phyloP scores from a whole-genome alignment of 2,888 invertebrate species.

The Volucella inflata region DNA sequence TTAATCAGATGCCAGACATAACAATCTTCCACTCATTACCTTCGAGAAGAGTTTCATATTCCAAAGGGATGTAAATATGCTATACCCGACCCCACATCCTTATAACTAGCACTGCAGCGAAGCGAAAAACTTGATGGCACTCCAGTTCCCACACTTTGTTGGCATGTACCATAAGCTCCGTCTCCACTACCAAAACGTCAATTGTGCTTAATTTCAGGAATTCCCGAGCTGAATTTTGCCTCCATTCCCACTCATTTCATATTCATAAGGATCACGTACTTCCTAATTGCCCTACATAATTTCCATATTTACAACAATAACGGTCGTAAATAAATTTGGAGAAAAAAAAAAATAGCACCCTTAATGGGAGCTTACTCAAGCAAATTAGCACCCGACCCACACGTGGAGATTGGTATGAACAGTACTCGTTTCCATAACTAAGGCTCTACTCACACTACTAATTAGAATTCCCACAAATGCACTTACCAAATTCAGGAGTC shows the following conservation, averaged over 20 bases:
- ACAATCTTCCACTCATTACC: constrained; percentile 47
- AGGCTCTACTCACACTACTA: not conserved
- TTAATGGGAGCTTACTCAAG: constrained; percentile 41
- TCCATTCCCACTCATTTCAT: constrained; percentile 46
- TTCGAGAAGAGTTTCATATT: not conserved
- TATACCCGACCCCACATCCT: constrained; percentile 1
- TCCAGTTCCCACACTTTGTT: constrained; percentile 39
- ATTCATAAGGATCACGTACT: constrained; percentile 65
- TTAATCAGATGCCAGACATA: constrained; percentile 44
- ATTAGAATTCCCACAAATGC: constrained; percentile 54
- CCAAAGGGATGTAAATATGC: not conserved
- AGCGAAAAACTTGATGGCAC: constrained; percentile 50
- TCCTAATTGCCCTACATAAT: constrained; percentile 67
- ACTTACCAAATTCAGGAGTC: constrained; percentile 84
- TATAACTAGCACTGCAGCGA: constrained; percentile 18
- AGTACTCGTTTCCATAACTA: constrained; percentile 29
- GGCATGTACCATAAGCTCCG: constrained; percentile 22
- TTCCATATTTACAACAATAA: constrained; percentile 53
- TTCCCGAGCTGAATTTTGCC: constrained; percentile 39
- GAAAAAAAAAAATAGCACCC: constrained; percentile 1
- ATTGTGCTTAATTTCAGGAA: constrained; percentile 54
- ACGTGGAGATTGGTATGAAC: no score
- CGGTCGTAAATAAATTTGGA: constrained; percentile 13
- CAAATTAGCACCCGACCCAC: constrained; percentile 62
- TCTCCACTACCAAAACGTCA: not conserved